phyloP scores from a whole-genome alignment of 2,113 vertebrate genomes.

The Trematocara nigrifrons region DNA sequence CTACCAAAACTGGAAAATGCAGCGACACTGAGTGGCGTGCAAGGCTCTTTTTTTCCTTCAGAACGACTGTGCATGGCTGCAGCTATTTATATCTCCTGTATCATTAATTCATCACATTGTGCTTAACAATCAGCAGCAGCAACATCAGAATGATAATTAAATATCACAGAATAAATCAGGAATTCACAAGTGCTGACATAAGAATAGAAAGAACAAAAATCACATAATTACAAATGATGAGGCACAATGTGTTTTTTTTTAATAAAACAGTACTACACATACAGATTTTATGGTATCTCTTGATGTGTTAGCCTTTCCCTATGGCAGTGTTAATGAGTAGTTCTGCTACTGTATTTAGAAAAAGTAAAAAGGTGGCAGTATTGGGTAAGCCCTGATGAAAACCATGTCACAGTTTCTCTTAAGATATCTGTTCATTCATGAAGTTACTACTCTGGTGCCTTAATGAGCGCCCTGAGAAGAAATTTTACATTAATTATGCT shows the following conservation, averaged over 20 bases:
- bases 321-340: background rate
- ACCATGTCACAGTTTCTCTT: background rate
- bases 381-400: background rate
- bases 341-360: background rate
- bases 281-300: background rate
- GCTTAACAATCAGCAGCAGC: background rate
- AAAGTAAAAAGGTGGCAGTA: background rate
- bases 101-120: background rate
- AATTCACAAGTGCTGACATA: background rate
- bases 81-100: background rate
- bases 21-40: background rate
- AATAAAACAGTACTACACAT: background rate
- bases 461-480: background rate
- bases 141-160: background rate
- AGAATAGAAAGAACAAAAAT: background rate
- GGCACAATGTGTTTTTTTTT: background rate
- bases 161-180: background rate
- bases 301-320: background rate
- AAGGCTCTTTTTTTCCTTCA: background rate
- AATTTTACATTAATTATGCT: conserved; percentile 3
- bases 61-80: background rate
- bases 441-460: background rate
- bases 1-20: background rate
- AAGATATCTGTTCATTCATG: background rate
- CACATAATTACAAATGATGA: background rate